phyloP scores from a whole-genome alignment of 2,113 vertebrate species.

The Felis chaus region DNA sequence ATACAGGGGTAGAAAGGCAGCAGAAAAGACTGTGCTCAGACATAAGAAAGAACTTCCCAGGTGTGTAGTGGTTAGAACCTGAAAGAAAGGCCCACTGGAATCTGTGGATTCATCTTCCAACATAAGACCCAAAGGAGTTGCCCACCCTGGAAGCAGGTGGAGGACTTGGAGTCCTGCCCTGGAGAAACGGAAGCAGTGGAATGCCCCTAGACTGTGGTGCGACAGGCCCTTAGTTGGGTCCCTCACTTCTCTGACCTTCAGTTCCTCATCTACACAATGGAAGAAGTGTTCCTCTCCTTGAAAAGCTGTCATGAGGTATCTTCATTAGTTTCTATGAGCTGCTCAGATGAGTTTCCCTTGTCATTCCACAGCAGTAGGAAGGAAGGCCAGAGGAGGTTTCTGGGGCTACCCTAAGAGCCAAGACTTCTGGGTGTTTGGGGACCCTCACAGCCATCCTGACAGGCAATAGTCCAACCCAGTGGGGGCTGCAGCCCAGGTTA shows the following conservation, averaged over 20 bases:
- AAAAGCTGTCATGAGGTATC: not conserved
- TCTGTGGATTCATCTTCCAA: not conserved
- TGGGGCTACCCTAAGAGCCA: not conserved
- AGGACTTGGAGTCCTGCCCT: not conserved
- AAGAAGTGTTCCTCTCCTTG: not conserved
- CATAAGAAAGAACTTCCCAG: conserved; percentile 36
- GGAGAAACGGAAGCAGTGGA: not conserved
- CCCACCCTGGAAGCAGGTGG: not conserved
- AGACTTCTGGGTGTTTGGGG: not conserved
- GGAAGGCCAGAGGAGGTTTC: not conserved
- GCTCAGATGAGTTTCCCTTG: not conserved
- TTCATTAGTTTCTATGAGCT: conserved; percentile 16
- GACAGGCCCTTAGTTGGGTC: not conserved
- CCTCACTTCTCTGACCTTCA: not conserved
- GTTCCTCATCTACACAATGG: not conserved
- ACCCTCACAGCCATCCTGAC: not conserved
- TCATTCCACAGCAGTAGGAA: not conserved
- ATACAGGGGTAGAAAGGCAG: not conserved
- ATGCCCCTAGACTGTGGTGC: not conserved
- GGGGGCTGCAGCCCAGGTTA: not conserved
- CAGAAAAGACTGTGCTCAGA: conserved; percentile 24
- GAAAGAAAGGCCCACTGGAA: not conserved
- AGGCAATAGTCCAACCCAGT: not conserved
- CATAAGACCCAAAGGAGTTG: not conserved
- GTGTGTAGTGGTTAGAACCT: not conserved